Conservation (phyloP, 2,113 vertebrate genomes). For the Oncorhynchus gorbuscha region DNA sequence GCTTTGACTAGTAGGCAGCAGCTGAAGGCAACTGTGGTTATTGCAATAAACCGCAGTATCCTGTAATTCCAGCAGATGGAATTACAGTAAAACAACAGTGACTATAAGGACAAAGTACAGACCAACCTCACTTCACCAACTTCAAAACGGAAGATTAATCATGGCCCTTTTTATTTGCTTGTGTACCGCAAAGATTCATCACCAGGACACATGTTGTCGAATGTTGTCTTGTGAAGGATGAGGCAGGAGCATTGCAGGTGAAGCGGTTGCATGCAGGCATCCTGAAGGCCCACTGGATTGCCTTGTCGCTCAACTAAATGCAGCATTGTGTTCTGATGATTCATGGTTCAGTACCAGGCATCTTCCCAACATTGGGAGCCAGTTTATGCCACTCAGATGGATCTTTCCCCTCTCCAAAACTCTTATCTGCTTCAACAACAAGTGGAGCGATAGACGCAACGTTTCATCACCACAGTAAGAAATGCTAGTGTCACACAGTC, state of each 20-base stretch:
- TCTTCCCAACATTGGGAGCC: neutral
- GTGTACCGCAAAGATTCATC: slow-evolving; percentile 9
- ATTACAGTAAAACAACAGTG: neutral
- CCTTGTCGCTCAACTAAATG: neutral
- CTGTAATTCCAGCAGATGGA: slow-evolving; percentile 6
- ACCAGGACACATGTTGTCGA: slow-evolving; percentile 1
- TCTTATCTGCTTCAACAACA: too few relatives aligned
- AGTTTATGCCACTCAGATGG: neutral
- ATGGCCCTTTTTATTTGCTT: neutral
- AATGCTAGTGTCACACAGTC: too few relatives aligned
- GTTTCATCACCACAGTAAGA: too few relatives aligned
- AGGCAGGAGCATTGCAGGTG: neutral
- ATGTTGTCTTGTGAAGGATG: slow-evolving; percentile 8
- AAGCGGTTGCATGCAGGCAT: neutral
- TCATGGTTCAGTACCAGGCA: slow-evolving; percentile 4
- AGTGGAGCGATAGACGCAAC: too few relatives aligned
- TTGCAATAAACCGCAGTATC: slow-evolving; percentile 11
- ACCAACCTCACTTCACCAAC: neutral
- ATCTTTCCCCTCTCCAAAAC: neutral
- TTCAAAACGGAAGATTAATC: neutral
- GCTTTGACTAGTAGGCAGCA: slow-evolving; percentile 14
- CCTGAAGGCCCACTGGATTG: neutral
- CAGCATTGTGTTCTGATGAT: slow-evolving; percentile 1
- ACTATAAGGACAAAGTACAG: slow-evolving; percentile 8
- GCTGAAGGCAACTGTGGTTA: neutral